Evolutionary conservation across 2,888 invertebrate species (phyloP).

Genomic region (Prenolepis imparis): DNA sequence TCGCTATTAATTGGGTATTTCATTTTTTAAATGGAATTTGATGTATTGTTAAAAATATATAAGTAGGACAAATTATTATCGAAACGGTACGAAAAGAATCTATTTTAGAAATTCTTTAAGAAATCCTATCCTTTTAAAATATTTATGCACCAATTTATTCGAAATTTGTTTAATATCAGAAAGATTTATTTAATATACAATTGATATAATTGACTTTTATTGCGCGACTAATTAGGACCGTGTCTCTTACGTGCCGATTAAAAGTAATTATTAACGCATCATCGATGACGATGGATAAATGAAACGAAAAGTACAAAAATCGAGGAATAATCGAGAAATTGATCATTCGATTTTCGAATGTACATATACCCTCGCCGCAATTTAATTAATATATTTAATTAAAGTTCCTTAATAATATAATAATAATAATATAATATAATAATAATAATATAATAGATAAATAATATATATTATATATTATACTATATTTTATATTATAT

Average conservation of each 20-base stretch:
- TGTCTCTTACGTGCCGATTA: constrained; percentile 10
- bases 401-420: background rate
- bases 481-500: too few relatives aligned
- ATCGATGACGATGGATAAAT: constrained; percentile 2
- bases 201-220: constrained; percentile 20
- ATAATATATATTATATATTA: too few relatives aligned
- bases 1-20: background rate
- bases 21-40: background rate
- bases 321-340: background rate
- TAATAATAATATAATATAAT: too few relatives aligned
- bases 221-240: background rate
- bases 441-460: too few relatives aligned
- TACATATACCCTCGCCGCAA: background rate
- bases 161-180: background rate
- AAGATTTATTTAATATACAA: background rate
- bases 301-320: constrained; percentile 9
- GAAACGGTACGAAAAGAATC: background rate
- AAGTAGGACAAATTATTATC: background rate
- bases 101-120: background rate
- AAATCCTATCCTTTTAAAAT: background rate
- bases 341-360: background rate
- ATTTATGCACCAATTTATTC: background rate
- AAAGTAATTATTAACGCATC: background rate
- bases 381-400: background rate
- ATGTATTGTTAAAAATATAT: background rate